Base-by-base conservation (phyloP, 2,797 vertebrate species). In the Tokudaia muenninki region DNA sequence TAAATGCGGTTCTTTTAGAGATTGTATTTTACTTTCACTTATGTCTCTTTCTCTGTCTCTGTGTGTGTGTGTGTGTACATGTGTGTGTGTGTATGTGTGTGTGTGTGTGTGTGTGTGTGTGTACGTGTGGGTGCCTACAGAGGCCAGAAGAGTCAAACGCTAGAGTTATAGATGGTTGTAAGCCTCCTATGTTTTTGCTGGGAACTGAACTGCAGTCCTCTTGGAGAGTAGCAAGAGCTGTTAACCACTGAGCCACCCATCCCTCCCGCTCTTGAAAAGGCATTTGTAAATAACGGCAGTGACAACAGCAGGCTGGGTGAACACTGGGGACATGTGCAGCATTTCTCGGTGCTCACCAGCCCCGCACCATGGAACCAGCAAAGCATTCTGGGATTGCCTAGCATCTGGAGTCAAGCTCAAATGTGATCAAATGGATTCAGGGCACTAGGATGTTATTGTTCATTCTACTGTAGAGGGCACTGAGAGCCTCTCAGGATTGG, bases 111-210 rank as follows among this genome's bases (percentile, higher is more conserved):
- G 13, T 1, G 0, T 10, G 8, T 6, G 29, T 22, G 13, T 3
- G 0, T 24, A 2, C 3, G 11, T 24, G 11, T 0, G 1, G 31
- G 6, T 47, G 24, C 6, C 47, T 47, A 5, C 10, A 47, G 29
- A 34, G 17, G 44, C 16, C 41, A 52, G 34, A 72, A 72, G 22
- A 87, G 4, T 57, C 24, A 41, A 21, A 57, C 57, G n/a, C n/a
- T 74, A 55, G 14, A 41, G 50, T 41, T 31, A 4, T 0, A 74
- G n/a, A 41, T 57, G 70, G n/a, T 41, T 88, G 67, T 88, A 2
- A n/a, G 34, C 34, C 47, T 37, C 14, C 34, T 17, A 13, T 41
- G n/a, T 19, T 29, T 50, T 19, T 74, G 3, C 86, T 57, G 24
- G n/a, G 67, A 88, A 41, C 24, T 37, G 84, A 29, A 72, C 65